Percentiles rank a stretch among this genome's conserved stretches.
Evolutionary conservation across 2,113 vertebrate genomes (phyloP).

Genomic region (Microtus montanus): DNA sequence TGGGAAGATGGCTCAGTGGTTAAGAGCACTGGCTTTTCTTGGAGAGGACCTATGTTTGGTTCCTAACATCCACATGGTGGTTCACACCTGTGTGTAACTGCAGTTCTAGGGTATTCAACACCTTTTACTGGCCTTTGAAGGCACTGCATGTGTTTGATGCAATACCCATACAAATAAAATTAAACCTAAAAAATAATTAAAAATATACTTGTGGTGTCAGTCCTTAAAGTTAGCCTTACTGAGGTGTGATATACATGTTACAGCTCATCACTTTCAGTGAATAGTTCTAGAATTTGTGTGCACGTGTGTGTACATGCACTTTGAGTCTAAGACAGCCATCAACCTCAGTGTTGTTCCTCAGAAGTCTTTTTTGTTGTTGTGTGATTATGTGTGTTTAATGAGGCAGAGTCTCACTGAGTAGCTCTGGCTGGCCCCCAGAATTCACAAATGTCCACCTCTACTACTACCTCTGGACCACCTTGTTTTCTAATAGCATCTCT

Average conservation of each 20-base stretch:
- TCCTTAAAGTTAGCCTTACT: slow-evolving; percentile 1
- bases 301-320: not conserved
- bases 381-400: not conserved
- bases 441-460: not conserved
- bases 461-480: not conserved
- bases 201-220: not conserved
- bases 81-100: not conserved
- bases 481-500: not conserved
- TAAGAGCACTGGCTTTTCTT: not conserved
- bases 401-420: not conserved
- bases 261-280: not conserved
- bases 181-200: not conserved
- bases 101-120: not conserved
- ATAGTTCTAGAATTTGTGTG: not conserved
- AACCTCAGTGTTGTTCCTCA: not conserved
- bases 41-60: not conserved
- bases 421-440: not conserved
- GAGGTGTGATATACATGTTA: not conserved
- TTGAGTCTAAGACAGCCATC: not conserved
- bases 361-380: not conserved
- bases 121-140: not conserved
- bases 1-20: not conserved
- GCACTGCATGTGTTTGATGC: not conserved
- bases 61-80: not conserved
- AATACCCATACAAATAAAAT: not conserved